A percentile compares a stretch with the other conserved stretches of the same genome.
These are phyloP conservation scores for Schizopygopsis pylzovi DNA, from an alignment of 2,797 vertebrate genomes.

Conservation along the genomic window DNA sequence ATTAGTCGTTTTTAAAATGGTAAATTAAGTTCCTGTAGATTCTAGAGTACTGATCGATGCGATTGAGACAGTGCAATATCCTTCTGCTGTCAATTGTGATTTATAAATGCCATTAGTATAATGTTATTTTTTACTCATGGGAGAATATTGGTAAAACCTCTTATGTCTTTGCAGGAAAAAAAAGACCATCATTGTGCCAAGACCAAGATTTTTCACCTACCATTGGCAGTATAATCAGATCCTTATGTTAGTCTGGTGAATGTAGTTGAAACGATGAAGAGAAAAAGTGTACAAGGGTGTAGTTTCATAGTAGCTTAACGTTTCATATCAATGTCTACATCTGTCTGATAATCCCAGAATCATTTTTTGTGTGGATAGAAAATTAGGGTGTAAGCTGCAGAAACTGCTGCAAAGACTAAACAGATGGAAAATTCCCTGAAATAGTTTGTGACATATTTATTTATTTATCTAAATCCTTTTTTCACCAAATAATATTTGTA, in stretches of 20 bases:
- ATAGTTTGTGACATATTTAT: slow-evolving; percentile 28
- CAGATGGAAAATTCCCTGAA: neutral
- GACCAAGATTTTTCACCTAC: neutral
- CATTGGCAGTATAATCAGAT: neutral
- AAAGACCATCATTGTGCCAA: neutral
- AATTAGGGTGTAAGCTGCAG: neutral
- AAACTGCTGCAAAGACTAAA: neutral
- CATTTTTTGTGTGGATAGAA: neutral
- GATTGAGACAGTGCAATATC: slow-evolving; percentile 51
- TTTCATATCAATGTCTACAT: slow-evolving; percentile 46
- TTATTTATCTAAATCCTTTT: neutral
- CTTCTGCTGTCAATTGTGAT: slow-evolving; percentile 52
- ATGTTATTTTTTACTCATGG: neutral
- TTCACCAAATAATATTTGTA: neutral
- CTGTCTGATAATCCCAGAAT: slow-evolving; percentile 46
- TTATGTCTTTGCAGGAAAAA: neutral
- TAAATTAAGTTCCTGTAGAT: slow-evolving; percentile 52
- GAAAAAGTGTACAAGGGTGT: neutral
- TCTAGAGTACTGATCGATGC: neutral
- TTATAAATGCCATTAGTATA: slow-evolving; percentile 59
- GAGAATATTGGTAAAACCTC: neutral
- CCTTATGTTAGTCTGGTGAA: neutral
- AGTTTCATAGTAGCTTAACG: slow-evolving; percentile 22
- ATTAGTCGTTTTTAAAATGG: neutral
- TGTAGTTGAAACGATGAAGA: neutral